These are phyloP conservation scores for Hypomecis atomaria DNA, from an alignment of 2,888 invertebrate species.

Conservation along the genomic window DNA sequence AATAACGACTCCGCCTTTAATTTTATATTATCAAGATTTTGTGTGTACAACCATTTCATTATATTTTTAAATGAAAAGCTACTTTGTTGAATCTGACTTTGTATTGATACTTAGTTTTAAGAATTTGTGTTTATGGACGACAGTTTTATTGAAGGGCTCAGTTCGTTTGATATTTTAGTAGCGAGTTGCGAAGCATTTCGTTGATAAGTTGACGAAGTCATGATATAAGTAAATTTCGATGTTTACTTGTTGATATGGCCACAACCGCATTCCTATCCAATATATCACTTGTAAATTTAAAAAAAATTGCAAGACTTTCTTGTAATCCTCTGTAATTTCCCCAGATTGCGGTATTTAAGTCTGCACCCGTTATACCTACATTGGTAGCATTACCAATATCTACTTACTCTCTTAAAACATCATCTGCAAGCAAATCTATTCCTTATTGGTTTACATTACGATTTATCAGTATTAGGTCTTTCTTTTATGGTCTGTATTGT, in stretches of 20 bases:
- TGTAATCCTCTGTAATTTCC: slow-evolving; percentile 56
- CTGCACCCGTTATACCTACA: slow-evolving; percentile 45
- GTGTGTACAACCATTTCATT: too few relatives aligned
- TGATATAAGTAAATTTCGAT: neutral
- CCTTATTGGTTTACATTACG: slow-evolving; percentile 22
- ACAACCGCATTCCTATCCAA: slow-evolving; percentile 12
- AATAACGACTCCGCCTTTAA: too few relatives aligned
- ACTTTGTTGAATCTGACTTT: too few relatives aligned
- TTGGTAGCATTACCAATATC: slow-evolving; percentile 36
- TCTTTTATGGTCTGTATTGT: slow-evolving; percentile 19
- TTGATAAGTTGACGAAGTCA: too few relatives aligned
- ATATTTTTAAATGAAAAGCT: too few relatives aligned
- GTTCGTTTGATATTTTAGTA: too few relatives aligned
- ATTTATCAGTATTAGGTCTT: slow-evolving; percentile 4
- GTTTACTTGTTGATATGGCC: neutral
- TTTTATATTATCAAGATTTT: too few relatives aligned
- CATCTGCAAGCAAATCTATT: slow-evolving; percentile 18
- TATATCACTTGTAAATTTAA: slow-evolving; percentile 20
- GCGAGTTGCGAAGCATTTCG: too few relatives aligned
- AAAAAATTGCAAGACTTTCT: slow-evolving; percentile 48
- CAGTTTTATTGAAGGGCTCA: too few relatives aligned
- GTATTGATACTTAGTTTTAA: too few relatives aligned
- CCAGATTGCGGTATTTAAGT: slow-evolving; percentile 55
- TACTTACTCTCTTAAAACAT: slow-evolving; percentile 31
- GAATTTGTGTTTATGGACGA: too few relatives aligned